Conservation (phyloP, 1,140 invertebrate species). For the Dreissena rostriformis region DNA sequence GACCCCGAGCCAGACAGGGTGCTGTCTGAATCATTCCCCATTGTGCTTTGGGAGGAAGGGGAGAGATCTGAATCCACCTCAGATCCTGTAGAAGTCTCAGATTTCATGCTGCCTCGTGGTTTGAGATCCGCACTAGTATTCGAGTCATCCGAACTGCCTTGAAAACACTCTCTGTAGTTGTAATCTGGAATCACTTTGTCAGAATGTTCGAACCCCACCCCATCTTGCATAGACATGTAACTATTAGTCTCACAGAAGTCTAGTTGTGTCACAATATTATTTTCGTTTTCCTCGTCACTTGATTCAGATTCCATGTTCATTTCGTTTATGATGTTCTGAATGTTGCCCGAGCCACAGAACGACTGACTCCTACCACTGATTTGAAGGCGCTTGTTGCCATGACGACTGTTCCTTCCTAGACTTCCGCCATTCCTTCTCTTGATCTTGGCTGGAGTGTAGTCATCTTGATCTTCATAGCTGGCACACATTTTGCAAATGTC, state of each 20-base stretch:
- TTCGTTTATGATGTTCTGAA: constrained; percentile 54
- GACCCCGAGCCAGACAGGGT: constrained; percentile 25
- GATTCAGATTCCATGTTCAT: constrained; percentile 39
- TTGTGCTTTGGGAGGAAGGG: constrained; percentile 11
- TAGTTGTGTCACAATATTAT: constrained; percentile 7
- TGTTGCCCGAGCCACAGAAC: constrained; percentile 57
- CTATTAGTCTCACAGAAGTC: constrained; percentile 17
- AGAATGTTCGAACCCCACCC: constrained; percentile 4
- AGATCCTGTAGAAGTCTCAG: constrained; percentile 1
- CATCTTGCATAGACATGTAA: constrained; percentile 49
- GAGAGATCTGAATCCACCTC: constrained; percentile 18
- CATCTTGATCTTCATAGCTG: constrained; percentile 54
- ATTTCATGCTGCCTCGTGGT: constrained; percentile 25
- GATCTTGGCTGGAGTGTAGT: constrained; percentile 65
- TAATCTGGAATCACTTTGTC: constrained; percentile 30
- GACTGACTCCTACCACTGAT: constrained; percentile 61
- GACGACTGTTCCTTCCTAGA: constrained; percentile 52
- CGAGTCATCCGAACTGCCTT: constrained; percentile 49
- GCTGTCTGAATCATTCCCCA: constrained; percentile 36
- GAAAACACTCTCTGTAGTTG: constrained; percentile 46
- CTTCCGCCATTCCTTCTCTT: constrained; percentile 62
- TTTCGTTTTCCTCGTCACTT: constrained; percentile 33
- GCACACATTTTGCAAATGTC: constrained; percentile 74
- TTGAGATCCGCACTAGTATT: constrained; percentile 50
- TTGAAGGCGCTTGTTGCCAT: constrained; percentile 46